Base-by-base conservation (phyloP, 1,140 invertebrate species). In the Pygmarrhopalites habei region DNA sequence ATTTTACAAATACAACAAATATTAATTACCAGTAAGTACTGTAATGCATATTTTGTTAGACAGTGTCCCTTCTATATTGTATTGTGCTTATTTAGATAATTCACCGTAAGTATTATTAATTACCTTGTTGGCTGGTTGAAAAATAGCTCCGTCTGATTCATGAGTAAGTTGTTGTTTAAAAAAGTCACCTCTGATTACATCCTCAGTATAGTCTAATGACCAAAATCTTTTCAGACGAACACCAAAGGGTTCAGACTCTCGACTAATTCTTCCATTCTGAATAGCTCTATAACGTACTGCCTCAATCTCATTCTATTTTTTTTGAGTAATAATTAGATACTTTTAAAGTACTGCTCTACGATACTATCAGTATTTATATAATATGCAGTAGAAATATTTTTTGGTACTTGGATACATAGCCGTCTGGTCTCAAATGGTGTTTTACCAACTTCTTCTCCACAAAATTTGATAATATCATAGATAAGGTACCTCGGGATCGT, bases 121-220 rank as follows among this genome's bases (percentile, higher is more conserved):
- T 74, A 86, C 85, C 71, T 91, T 86, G 66, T 83, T 81, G 0
- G 86, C 82, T 1, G 97, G 97, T 75, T 99, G 96, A 75, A 98
- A 99, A 71, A 99, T 95, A 0, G 99, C 79, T 47, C 97, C 97
- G 76, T 99, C 97, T 0, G 95, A 92, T 77, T 98, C 93, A 74
- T 99, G 97, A 23, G 82, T 80, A 1, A 99, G 77, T 52, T 86
- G 82, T 65, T 85, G 85, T 0, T 86, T 82, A 77, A 99, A 98
- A 77, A 99, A 98, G 73, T 92, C 91, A 15, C 66, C 69, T 21
- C 58, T 32, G 17, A 71, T 41, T 21, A 71, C 59, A 43, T 64
- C 52, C 46, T 68, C 64, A 1, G 66, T 66, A 21, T 66, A 58
- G 51, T 89, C 86, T 0, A 97, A 75, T 52, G 89, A 86, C 85